Conservation (phyloP, 2,797 vertebrate genomes). For the Crocodylus rhombifer region DNA sequence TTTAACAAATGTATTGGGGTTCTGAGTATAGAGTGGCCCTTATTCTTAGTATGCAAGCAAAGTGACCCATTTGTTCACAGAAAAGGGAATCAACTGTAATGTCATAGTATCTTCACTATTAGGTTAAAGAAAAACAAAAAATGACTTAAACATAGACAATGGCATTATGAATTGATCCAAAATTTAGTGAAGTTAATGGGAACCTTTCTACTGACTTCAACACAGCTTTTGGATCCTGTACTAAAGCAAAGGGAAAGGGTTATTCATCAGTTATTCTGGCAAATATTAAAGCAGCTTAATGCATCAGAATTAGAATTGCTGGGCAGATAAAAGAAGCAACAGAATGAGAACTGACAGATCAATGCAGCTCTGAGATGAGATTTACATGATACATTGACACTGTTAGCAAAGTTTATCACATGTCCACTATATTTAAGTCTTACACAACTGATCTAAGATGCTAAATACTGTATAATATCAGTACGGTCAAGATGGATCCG, state of each 20-base stretch:
- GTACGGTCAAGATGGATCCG: background rate
- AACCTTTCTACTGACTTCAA: slow-evolving; percentile 1
- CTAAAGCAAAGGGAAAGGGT: background rate
- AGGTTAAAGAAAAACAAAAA: background rate
- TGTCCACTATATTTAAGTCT: background rate
- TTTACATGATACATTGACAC: background rate
- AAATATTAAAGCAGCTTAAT: background rate
- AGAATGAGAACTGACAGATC: slow-evolving; percentile 13
- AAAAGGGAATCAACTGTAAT: slow-evolving; percentile 15
- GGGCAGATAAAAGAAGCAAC: background rate
- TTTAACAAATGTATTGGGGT: background rate
- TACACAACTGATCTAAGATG: background rate
- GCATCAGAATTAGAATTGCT: background rate
- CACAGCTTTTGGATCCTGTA: background rate
- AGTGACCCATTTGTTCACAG: background rate
- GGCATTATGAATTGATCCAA: background rate
- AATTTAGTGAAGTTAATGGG: slow-evolving; percentile 9
- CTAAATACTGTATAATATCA: background rate
- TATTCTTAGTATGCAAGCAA: background rate
- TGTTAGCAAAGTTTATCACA: background rate
- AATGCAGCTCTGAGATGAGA: background rate
- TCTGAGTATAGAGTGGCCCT: background rate
- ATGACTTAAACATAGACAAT: background rate
- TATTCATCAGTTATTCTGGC: slow-evolving; percentile 3
- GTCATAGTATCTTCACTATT: no score